Conservation (phyloP, 2,797 vertebrate species). For the Scarus forsteni region DNA sequence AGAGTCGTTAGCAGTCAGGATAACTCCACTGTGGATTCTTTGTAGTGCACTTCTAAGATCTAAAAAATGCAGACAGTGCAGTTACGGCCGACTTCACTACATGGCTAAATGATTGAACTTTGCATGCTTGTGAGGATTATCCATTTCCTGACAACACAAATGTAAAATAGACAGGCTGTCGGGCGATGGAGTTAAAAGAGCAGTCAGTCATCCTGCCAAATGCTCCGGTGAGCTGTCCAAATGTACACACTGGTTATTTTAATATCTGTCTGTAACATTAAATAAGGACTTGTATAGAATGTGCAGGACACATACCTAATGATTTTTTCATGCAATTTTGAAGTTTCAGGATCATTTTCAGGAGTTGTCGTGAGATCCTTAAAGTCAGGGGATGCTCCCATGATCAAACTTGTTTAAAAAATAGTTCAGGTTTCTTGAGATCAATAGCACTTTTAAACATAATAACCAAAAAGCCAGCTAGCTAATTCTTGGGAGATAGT, state of each 20-base stretch:
- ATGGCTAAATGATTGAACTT: constrained; percentile 6
- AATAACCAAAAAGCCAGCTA: too few species aligned
- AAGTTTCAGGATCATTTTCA: too few species aligned
- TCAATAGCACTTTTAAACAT: too few species aligned
- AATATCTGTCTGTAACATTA: background rate
- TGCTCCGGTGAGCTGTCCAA: background rate
- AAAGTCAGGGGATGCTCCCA: too few species aligned
- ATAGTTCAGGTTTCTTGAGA: too few species aligned
- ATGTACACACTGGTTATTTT: background rate
- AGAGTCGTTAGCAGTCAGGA: constrained; percentile 56
- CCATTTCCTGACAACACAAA: constrained; percentile 3
- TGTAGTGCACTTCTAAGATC: constrained; percentile 43
- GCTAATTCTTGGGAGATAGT: too few species aligned
- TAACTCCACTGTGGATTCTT: constrained; percentile 43
- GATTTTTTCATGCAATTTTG: too few species aligned
- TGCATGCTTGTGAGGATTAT: background rate
- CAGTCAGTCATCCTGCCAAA: background rate
- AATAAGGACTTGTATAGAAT: background rate
- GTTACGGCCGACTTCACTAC: constrained; percentile 10
- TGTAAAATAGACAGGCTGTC: constrained; percentile 1
- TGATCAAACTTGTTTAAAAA: too few species aligned
- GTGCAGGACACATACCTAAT: too few species aligned
- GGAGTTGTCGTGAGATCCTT: too few species aligned
- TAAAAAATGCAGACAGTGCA: constrained; percentile 42
- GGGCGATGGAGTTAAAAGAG: background rate